Conservation (phyloP, 2,797 vertebrate species). For the Manis crassicaudata region DNA sequence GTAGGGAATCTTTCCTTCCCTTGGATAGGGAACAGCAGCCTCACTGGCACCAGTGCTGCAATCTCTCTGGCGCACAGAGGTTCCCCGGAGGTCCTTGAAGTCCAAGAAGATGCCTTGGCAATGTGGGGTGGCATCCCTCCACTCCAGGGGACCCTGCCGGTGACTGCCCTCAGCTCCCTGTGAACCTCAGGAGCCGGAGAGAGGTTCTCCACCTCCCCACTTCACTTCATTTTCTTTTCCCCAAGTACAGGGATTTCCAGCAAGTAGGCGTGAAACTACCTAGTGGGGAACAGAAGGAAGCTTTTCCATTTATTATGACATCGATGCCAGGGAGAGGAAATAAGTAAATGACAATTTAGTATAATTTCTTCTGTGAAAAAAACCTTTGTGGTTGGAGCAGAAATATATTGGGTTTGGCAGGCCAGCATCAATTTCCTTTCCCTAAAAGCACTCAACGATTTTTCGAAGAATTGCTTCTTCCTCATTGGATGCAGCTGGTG, state of each 20-base stretch:
- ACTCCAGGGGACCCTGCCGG: not conserved
- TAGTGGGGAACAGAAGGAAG: slow-evolving; percentile 7
- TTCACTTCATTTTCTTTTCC: slow-evolving; percentile 20
- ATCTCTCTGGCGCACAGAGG: not conserved
- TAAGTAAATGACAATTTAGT: slow-evolving; percentile 32
- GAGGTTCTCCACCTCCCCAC: not conserved
- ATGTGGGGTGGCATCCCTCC: not conserved
- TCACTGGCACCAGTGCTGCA: not conserved
- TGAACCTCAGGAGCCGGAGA: not conserved
- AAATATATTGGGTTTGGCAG: not conserved
- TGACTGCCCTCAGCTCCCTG: not conserved
- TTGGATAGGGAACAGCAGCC: not conserved
- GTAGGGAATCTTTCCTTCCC: not conserved
- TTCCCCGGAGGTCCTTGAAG: not conserved
- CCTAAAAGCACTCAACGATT: not conserved
- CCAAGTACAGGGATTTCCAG: not conserved
- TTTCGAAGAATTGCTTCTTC: slow-evolving; percentile 14
- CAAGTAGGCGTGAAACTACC: not conserved
- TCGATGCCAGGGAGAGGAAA: not conserved
- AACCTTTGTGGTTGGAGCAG: not conserved
- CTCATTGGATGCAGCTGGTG: not conserved
- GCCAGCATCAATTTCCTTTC: not conserved
- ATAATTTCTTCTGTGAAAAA: not conserved
- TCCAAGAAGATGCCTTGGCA: not conserved
- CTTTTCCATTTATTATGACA: not conserved